phyloP scores from a whole-genome alignment of 2,113 vertebrate genomes.

The Fregetta grallaria region DNA sequence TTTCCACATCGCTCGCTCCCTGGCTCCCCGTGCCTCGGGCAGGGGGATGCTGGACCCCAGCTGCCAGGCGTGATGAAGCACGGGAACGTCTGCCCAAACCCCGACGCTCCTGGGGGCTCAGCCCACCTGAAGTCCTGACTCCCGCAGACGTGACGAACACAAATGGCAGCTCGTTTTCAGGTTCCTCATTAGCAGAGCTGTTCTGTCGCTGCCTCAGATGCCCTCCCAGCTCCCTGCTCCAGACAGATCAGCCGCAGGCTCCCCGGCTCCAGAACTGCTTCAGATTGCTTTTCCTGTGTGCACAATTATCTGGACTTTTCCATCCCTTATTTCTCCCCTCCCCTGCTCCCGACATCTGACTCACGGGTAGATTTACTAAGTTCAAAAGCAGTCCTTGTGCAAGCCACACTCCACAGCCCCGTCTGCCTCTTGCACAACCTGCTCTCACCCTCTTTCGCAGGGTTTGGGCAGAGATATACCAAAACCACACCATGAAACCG shows the following conservation, averaged over 20 bases:
- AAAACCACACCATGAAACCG: fast-evolving
- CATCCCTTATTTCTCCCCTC: neutral
- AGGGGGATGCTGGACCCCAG: too few relatives aligned
- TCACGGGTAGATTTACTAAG: neutral
- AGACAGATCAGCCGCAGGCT: neutral
- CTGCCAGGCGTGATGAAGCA: fast-evolving
- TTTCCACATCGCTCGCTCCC: neutral
- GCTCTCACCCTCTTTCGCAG: neutral
- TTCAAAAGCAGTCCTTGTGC: neutral
- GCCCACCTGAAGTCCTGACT: too few relatives aligned
- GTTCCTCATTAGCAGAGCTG: neutral
- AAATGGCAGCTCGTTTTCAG: neutral
- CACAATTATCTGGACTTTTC: neutral
- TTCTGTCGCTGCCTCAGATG: neutral
- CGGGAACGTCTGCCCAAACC: neutral
- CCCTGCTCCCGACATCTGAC: neutral
- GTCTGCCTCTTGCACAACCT: neutral
- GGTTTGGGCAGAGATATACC: neutral
- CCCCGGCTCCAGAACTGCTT: neutral
- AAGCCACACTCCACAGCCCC: neutral
- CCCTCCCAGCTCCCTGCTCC: neutral
- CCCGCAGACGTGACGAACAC: fast-evolving
- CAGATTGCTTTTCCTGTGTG: neutral
- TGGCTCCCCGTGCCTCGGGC: fast-evolving
- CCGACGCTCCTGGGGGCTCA: fast-evolving